Percentiles rank a stretch among this genome's conserved stretches.
Conservation (phyloP, 2,888 invertebrate genomes). For the Protonemura montana region DNA sequence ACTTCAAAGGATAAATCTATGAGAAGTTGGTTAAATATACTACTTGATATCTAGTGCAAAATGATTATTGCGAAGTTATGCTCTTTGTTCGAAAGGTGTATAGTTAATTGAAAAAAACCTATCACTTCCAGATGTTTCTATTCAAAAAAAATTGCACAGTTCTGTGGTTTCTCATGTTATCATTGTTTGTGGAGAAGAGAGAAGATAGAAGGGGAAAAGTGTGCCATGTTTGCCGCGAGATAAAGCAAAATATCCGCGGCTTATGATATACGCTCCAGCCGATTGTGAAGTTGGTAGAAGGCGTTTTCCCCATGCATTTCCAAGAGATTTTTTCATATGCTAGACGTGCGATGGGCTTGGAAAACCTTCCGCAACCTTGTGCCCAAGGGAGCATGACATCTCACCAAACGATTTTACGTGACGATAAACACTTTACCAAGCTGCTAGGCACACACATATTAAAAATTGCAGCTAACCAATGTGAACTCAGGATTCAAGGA, state of each 20-base stretch:
- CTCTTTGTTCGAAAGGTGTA: neutral
- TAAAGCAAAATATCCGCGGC: no score
- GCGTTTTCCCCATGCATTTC: neutral
- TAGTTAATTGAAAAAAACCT: neutral
- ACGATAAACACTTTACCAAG: no score
- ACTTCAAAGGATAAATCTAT: conserved; percentile 12
- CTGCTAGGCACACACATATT: no score
- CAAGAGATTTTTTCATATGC: neutral
- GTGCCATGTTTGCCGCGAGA: neutral
- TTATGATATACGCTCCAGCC: neutral
- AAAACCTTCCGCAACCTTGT: neutral
- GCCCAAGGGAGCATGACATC: neutral
- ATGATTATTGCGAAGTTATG: neutral
- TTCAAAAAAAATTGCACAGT: neutral
- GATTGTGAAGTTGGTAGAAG: neutral
- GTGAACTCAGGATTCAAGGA: neutral
- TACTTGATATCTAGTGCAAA: neutral
- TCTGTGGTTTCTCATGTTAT: neutral
- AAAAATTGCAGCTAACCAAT: no score
- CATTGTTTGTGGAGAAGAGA: neutral
- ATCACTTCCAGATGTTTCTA: neutral
- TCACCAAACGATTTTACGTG: no score
- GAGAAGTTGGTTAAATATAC: neutral
- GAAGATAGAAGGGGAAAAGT: neutral
- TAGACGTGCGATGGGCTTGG: neutral